These are phyloP conservation scores for Peromyscus eremicus DNA, from an alignment of 2,797 vertebrate genomes.

Conservation along the genomic window DNA sequence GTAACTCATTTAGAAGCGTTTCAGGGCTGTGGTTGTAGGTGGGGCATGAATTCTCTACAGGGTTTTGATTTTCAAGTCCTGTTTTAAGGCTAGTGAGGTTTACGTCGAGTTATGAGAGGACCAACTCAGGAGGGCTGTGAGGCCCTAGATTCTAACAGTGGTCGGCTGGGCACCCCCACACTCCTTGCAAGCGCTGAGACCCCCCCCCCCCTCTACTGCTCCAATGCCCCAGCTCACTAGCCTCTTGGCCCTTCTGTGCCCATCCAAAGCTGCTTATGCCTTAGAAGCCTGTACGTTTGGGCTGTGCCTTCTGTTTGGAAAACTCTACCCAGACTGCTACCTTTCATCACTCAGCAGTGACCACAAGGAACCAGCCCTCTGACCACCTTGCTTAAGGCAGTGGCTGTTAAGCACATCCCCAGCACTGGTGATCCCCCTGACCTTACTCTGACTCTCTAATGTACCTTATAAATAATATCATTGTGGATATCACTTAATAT, in stretches of 20 bases:
- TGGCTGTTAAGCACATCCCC: no score
- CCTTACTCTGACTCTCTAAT: background rate
- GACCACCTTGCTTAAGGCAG: background rate
- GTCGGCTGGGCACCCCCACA: background rate
- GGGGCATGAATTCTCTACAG: background rate
- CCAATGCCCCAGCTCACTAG: background rate
- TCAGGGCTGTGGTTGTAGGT: background rate
- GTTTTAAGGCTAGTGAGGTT: background rate
- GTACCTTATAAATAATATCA: background rate
- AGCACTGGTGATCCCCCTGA: no score
- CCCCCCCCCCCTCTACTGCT: fast-evolving
- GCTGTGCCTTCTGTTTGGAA: background rate
- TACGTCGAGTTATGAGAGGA: background rate
- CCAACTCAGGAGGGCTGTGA: background rate
- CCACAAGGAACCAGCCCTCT: background rate
- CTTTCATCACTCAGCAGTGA: background rate
- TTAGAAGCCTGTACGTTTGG: background rate
- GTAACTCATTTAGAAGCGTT: background rate
- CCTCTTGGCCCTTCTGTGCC: background rate
- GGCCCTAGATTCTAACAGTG: background rate
- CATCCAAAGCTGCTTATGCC: background rate
- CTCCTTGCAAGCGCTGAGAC: no score
- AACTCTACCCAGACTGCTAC: background rate
- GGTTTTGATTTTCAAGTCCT: background rate
- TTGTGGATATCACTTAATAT: background rate